Evolutionary conservation across 2,113 vertebrate genomes (phyloP), one percentile per base, ranked within the genome.

Genomic region (Lamprotornis superbus): DNA sequence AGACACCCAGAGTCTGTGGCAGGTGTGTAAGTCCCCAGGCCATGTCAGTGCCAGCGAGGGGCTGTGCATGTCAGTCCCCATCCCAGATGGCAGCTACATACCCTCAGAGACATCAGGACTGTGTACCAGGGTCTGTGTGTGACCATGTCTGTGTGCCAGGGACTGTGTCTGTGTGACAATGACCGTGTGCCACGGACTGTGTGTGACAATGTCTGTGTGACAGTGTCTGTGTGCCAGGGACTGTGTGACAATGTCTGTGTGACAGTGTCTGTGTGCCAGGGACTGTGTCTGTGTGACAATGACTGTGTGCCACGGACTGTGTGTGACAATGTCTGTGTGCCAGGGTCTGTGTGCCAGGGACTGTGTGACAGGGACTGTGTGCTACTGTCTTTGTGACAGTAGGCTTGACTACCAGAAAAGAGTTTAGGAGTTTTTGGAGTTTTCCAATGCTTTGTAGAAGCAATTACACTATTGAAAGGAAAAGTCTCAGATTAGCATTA

Each of bases 51-150:
- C 23, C 40, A 44, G 3, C 0, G 0, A 18, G 35, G 35, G 42
- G 15, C 52, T 70, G 20, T 24, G 21, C 47, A 27, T 19, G 9
- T 49, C 42, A 5, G 31, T 15, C 9, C 35, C 12, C 21, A 33
- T 7, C 33, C 0, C 0, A 52, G 40, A 14, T 2, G 28, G 21
- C 18, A 60, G 22, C 49, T 28, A 2, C 5, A 11, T 52, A 0
- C 13, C 6, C 0, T 19, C 68, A 78, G 63, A 39, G 16, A 28
- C 59, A 35, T 33, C 22, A 9, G 86, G 4, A 6, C 15, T 5
- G 5, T 25, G 0, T 0, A n/a, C n/a, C n/a, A n/a, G n/a, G n/a
- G 4, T 7, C 15, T 5, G 5, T 25, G 0, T 0, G 5, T 7
- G 19, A 31, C 19, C 7, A 12, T 7, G 27, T 1, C 18, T 30